Evolutionary conservation across 1,140 invertebrate species (phyloP).

Genomic region (Trichomalopsis sarcophagae): DNA sequence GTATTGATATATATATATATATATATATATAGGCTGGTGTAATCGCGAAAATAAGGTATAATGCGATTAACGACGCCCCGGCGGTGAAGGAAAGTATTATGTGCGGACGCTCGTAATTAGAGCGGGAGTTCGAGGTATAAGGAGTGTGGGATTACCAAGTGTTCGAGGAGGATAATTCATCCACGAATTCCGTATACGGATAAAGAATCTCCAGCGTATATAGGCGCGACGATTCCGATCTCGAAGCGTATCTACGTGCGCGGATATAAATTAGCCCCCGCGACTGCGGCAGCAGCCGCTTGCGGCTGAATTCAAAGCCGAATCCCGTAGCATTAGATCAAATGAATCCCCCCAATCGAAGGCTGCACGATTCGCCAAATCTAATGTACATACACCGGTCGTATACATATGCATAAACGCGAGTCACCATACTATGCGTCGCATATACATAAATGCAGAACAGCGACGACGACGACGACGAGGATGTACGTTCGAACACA

Average conservation of each 20-base stretch:
- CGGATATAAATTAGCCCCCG: not conserved
- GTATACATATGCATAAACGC: not conserved
- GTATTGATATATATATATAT: not conserved
- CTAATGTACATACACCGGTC: not conserved
- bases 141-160: not conserved
- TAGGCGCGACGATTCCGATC: too few relatives aligned
- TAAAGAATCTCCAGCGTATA: too few relatives aligned
- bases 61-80: not conserved
- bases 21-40: not conserved
- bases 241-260: too few relatives aligned
- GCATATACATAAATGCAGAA: not conserved
- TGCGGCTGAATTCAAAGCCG: not conserved
- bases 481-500: not conserved
- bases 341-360: constrained; percentile 40
- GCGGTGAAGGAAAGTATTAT: not conserved
- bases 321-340: not conserved
- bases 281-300: not conserved
- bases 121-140: not conserved
- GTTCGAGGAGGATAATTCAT: not conserved
- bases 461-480: not conserved
- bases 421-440: not conserved
- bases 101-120: not conserved
- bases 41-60: not conserved
- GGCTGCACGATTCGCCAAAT: not conserved
- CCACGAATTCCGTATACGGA: too few relatives aligned